Base-by-base conservation (phyloP, 1,140 invertebrate species). In the Drosophila asahinai region DNA sequence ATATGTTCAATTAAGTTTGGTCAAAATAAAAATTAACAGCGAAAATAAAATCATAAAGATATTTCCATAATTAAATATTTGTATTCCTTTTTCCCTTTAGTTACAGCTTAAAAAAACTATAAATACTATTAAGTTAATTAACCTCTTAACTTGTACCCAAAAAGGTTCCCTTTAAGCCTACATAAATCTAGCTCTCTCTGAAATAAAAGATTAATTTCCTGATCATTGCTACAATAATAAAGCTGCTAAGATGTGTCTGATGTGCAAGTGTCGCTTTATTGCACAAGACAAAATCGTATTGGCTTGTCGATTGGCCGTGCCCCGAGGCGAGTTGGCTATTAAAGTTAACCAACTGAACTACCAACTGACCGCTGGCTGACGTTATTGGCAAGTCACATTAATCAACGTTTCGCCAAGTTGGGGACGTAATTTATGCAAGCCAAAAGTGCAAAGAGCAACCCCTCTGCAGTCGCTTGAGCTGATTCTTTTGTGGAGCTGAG, bases 401-500 rank as follows among this genome's bases (percentile, higher is more conserved):
- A 89, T 90, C 81, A 89, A 65, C 63, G 77, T 63, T 64, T 63
- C 36, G 73, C 81, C 83, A 83, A 68, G 73, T 73, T 67, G 77
- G 67, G 54, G 33, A 72, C 65, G 77, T 87, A 87, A 89, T 89
- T 84, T 81, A 90, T 89, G 84, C 86, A 63, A 55, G 60, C 78
- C 77, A 66, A 87, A 90, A 89, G 84, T 84, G 86, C 84, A 89
- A 84, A 89, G 86, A 84, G 84, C 86, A 74, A 45, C 30, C 74
- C 40, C 58, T 11, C n/a, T 14, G 42, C 42, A 54, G 54, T 27
- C 48, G 55, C 72, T 54, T 59, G 17, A 76, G 72, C 36, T 27
- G 15, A 63, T 79, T 82, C 80, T 73, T 81, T 77, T 52, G 43
- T 65, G 55, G 42, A 43, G 27, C 52, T 47, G 45, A 43, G 27